Evolutionary conservation across 2,888 invertebrate species (phyloP).

Genomic region (Tetramorium bicarinatum): DNA sequence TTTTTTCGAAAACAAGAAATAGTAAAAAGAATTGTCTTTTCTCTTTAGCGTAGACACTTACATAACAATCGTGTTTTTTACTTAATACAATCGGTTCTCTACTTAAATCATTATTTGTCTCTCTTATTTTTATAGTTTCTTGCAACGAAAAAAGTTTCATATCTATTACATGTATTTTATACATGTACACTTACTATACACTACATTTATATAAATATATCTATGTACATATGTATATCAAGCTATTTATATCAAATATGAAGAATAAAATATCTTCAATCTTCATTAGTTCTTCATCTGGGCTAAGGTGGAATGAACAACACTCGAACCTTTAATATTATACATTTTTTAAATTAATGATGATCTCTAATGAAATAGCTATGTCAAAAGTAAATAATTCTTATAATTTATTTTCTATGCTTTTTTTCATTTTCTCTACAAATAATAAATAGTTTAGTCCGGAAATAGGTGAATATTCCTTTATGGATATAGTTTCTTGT

Average conservation of each 20-base stretch:
- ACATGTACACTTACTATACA: no score
- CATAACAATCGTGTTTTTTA: neutral
- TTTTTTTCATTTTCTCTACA: neutral
- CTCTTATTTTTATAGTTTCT: neutral
- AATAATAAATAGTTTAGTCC: neutral
- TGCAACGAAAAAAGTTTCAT: neutral
- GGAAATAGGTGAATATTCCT: neutral
- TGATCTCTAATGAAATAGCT: neutral
- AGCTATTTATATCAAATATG: neutral
- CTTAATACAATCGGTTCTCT: neutral
- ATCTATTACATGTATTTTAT: neutral
- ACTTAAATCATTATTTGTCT: neutral
- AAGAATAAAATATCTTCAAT: neutral
- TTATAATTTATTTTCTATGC: neutral
- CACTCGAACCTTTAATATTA: neutral
- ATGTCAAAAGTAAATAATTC: neutral
- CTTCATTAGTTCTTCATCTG: neutral
- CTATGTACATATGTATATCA: no score
- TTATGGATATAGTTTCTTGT: no score
- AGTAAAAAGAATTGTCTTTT: neutral
- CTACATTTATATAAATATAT: no score
- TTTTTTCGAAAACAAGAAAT: conserved; percentile 1
- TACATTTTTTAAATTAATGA: neutral
- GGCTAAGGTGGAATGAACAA: neutral
- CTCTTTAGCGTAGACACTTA: neutral